Evolutionary conservation across 2,113 vertebrate genomes (phyloP), one percentile per base, ranked within the genome.

Genomic region (Garra rufa): DNA sequence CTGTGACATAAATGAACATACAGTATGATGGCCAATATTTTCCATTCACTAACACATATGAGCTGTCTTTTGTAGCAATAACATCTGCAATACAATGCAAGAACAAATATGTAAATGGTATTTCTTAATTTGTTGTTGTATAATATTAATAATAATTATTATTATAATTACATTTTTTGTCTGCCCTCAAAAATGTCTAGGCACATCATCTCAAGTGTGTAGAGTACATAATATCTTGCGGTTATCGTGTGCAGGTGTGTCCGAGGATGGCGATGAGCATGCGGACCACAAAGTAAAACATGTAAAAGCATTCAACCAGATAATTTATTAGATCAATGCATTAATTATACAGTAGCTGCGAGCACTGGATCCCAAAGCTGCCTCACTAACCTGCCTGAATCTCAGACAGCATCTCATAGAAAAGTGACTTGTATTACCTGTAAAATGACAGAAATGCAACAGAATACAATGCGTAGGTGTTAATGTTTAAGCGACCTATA

Each of bases 181-280:
- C 8, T 43, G 7, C n/a, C 1, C 19, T 6, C 15, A 41, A 50
- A 52, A 21, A 43, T 77, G 6, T 77, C 34, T 13, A 55, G 13
- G n/a, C 0, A 59, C 34, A 43, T 65, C 3, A 34, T 50, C 17
- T 30, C 6, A 28, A 28, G 43, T 11, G 41, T 50, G 28, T 3
- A 28, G 17, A 26, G 59, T 50, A 21, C 17, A 3, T 11, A 17
- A 65, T 67, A 15, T 75, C 6, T 30, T 61, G 52, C 28, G 17
- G 30, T 38, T 57, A 41, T 43, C 28, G 3, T 50, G 34, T 48
- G 82, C 87, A 89, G 88, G 88, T 91, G 87, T 48, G 73, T 80
- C 85, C 76, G 57, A 24, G 48, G 48, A 65, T 3, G 9, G 38
- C 46, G 59, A 67, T 28, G 76, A 59, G 30, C 26, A 74, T 26